Conservation (phyloP, 2,797 vertebrate genomes). For the Salarias fasciatus region DNA sequence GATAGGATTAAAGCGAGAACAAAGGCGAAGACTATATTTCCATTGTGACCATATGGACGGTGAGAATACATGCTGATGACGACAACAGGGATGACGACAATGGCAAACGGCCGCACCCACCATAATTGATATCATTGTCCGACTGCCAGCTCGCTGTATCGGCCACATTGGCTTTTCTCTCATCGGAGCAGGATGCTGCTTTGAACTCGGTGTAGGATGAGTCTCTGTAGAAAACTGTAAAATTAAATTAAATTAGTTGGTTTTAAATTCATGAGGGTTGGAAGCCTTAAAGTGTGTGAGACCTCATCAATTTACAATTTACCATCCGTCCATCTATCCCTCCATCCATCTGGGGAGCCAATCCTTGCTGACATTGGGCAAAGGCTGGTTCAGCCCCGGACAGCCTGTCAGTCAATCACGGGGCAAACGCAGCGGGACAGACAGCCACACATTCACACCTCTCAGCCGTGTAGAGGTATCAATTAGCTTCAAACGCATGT, state of each 20-base stretch:
- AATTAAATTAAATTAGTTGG: conserved; percentile 23
- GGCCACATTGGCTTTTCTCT: conserved; percentile 10
- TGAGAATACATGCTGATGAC: conserved; percentile 31
- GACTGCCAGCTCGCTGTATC: conserved; percentile 25
- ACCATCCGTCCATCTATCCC: too few relatives aligned
- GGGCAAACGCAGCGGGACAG: too few relatives aligned
- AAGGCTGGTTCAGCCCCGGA: too few relatives aligned
- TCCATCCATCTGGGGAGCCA: too few relatives aligned
- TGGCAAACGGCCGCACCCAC: conserved; percentile 21
- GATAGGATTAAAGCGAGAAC: conserved; percentile 53
- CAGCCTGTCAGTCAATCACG: too few relatives aligned
- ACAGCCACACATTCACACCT: too few relatives aligned
- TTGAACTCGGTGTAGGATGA: conserved; percentile 17
- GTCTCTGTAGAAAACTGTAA: conserved; percentile 12
- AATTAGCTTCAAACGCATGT: too few relatives aligned
- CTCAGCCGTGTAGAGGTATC: too few relatives aligned
- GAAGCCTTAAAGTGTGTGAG: too few relatives aligned
- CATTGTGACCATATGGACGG: conserved; percentile 42
- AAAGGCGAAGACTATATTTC: conserved; percentile 47
- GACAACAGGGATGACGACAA: conserved; percentile 17
- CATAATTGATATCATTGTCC: conserved; percentile 33
- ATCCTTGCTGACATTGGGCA: too few relatives aligned
- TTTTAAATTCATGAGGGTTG: conserved; percentile 2
- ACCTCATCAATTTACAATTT: too few relatives aligned
- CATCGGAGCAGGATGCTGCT: conserved; percentile 21